Evolutionary conservation across 2,888 invertebrate genomes (phyloP).

Genomic region (Drosophila picticornis): DNA sequence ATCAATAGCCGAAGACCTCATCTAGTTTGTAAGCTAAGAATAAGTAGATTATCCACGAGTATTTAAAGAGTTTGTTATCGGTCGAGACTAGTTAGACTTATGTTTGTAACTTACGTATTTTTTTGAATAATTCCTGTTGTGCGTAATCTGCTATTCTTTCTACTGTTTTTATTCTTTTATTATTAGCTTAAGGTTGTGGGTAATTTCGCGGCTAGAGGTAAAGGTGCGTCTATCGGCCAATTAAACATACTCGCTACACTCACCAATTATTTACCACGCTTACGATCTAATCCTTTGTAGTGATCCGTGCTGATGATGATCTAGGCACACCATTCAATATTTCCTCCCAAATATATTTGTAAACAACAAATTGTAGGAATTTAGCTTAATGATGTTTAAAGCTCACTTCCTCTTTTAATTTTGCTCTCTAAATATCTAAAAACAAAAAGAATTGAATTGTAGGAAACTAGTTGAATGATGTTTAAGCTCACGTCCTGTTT

Average conservation of each 20-base stretch:
- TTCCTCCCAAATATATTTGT: conserved; percentile 6
- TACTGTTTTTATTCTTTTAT: conserved; percentile 49
- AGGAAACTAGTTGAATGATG: conserved; percentile 51
- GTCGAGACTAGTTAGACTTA: conserved; percentile 5
- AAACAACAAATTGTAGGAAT: not conserved
- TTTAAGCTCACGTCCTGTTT: conserved; percentile 50
- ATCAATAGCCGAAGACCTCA: not conserved
- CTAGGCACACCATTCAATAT: conserved; percentile 13
- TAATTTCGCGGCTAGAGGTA: conserved; percentile 77
- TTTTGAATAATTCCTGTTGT: conserved; percentile 36
- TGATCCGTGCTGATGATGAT: conserved; percentile 11
- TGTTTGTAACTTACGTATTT: conserved; percentile 17
- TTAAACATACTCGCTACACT: conserved; percentile 27
- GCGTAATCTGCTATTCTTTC: conserved; percentile 45
- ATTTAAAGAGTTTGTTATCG: not conserved
- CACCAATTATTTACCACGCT: conserved; percentile 45
- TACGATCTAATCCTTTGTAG: conserved; percentile 38
- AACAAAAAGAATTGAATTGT: conserved; percentile 14
- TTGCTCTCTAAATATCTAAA: conserved; percentile 1
- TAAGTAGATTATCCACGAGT: conserved; percentile 6
- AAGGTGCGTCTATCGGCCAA: conserved; percentile 70
- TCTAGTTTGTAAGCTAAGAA: conserved; percentile 18
- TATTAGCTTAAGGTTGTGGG: conserved; percentile 81
- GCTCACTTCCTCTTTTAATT: not conserved
- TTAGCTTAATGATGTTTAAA: not conserved